Evolutionary conservation across 2,113 vertebrate genomes (phyloP), one percentile per base, ranked within the genome.

Genomic region (Ciconia stormi): DNA sequence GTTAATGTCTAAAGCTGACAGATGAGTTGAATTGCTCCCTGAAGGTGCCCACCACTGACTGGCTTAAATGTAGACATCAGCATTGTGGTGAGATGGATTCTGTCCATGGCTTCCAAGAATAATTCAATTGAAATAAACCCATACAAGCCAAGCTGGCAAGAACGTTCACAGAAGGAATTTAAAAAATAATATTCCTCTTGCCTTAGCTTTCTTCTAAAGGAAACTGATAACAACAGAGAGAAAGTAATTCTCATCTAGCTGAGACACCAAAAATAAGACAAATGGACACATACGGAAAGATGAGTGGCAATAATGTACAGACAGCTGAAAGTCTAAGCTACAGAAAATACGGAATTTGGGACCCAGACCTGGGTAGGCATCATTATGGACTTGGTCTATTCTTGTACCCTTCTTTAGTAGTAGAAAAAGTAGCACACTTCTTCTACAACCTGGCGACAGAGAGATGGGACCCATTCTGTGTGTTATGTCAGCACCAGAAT

Each of bases 391-490:
- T 46, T 84, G 4, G 10, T 30, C 38, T 89, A 4, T 63, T 83
- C 30, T 42, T 76, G 29, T 66, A 50, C 4, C 36, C 7, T 55
- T 29, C 32, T 88, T 44, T 83, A 23, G 38, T 38, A 38, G 38
- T 38, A 38, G 38, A 38, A 38, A 9, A 38, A 80, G 18, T 15
- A 72, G 30, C 12, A 23, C 1, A 15, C 20, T 72, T 32, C 20
- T 72, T 32, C 67, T 93, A 3, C 27, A 49, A 16, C 11, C 8
- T 70, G 27, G 4, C 4, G 6, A 19, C 19, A 44, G 49, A 62
- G 67, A 72, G 15, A 52, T 0, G 2, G 11, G 22, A 74, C 7
- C 6, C 11, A 5, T 70, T 70, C 55, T 50, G 3, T 4, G 1
- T 82, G 15, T 21, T 32, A 44, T 44, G 30, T 47, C 49, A 53